These are phyloP conservation scores for Limenitis camilla DNA, from an alignment of 2,888 invertebrate species.

Conservation along the genomic window DNA sequence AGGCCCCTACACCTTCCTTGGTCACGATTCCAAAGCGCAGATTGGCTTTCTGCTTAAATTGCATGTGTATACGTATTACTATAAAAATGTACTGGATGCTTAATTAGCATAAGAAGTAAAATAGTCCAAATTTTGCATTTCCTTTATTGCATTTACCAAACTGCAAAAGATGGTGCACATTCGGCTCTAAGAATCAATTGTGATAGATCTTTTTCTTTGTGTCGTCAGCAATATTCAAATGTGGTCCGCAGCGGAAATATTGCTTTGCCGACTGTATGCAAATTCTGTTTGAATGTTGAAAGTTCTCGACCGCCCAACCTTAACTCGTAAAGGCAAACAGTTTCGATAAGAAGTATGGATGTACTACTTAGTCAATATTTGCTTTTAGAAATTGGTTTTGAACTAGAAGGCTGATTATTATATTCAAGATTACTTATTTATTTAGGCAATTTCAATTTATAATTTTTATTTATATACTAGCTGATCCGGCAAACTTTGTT, in stretches of 20 bases:
- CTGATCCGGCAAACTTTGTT: no score
- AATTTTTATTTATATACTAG: no score
- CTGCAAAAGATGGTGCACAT: constrained; percentile 11
- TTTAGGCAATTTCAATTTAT: no score
- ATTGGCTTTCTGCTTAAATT: no score
- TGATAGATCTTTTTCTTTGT: constrained; percentile 43
- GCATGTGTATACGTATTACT: no score
- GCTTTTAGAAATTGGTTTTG: constrained; percentile 25
- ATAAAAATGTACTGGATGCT: no score
- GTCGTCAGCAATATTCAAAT: constrained; percentile 65
- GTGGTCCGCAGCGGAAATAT: constrained; percentile 58
- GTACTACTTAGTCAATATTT: constrained; percentile 60
- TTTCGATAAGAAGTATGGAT: constrained; percentile 70
- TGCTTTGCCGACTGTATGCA: constrained; percentile 64
- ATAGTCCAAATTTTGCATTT: not conserved
- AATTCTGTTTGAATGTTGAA: constrained; percentile 64
- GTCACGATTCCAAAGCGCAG: no score
- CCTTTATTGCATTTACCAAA: constrained; percentile 3
- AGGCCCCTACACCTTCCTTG: no score
- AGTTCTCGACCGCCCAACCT: constrained; percentile 59
- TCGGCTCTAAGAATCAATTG: constrained; percentile 23
- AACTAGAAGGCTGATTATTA: not conserved
- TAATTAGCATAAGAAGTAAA: not conserved
- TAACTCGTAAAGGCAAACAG: constrained; percentile 60
- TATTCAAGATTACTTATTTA: not conserved